Evolutionary conservation across 1,140 invertebrate species (phyloP), one percentile per base, ranked within the genome.

Genomic region (Diabrotica undecimpunctata): DNA sequence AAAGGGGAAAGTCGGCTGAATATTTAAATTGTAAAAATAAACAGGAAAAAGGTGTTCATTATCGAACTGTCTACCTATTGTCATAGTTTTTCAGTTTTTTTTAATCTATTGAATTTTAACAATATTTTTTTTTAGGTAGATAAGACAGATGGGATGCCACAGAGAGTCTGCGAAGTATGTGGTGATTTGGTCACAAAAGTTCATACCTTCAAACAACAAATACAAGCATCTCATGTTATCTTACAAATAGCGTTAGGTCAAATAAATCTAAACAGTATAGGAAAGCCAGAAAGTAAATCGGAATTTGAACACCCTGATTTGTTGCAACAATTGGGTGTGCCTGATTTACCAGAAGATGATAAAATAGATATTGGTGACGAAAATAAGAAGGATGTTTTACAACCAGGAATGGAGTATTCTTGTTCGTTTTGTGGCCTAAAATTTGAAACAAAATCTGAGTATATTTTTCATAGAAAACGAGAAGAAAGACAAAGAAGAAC

Each of bases 401-500:
- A 39, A 12, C 14, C 25, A 8, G 10, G 7, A 7, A 59, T 11
- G 7, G 36, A 62, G 38, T 25, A 52, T 9, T 39, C 51, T 12
- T 62, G 61, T 39, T 54, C 61, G 8, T 62, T 62, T 14, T 62
- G 61, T 54, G 14, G 13, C 14, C 14, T 54, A 5, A 62, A 54
- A 41, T 62, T 62, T 54, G 61, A 54, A 0, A 53, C 51, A 9
- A n/a, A 54, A 6, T 25, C 37, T 13, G 50, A 14, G 10, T 62
- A 62, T 41, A 54, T 13, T 14, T 13, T 39, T 14, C 61, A 62
- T 39, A 54, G 61, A 14, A 62, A 54, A 54, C 54, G 52, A 62
- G 61, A 62, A 62, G 61, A 46, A 37, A 50, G 36, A 52, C 36
- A n/a, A 36, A 62, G 61, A 54, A 62, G 61, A 54, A 62, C 35